Conservation (phyloP, 1,140 invertebrate species). For the Orussus abietinus region DNA sequence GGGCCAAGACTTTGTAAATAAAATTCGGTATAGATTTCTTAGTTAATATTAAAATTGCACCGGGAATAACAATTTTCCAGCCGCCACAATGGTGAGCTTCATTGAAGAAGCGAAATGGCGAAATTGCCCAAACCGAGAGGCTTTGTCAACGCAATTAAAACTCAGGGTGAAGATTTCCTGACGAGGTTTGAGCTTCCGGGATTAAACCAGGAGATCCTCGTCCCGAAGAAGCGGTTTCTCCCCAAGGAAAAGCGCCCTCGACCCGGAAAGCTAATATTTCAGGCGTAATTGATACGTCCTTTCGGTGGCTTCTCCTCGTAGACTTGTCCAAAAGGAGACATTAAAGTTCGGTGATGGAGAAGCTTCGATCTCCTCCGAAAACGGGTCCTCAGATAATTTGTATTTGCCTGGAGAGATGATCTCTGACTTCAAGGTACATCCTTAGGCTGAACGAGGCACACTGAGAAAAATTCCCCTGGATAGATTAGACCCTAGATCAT, state of each 20-base stretch:
- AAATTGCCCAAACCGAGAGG: no score
- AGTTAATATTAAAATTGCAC: no score
- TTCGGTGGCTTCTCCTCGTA: slow-evolving; percentile 6
- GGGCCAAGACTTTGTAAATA: no score
- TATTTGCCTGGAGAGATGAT: no score
- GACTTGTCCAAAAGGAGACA: slow-evolving; percentile 6
- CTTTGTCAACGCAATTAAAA: no score
- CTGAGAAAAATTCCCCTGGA: no score
- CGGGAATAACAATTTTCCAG: no score
- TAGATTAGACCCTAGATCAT: no score
- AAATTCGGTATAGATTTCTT: no score
- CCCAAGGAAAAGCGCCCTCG: slow-evolving; percentile 17
- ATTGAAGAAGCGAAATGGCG: no score
- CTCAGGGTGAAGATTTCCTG: slow-evolving; percentile 18
- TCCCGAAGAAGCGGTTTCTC: background rate
- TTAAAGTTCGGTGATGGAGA: slow-evolving; percentile 9
- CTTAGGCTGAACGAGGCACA: slow-evolving; percentile 1
- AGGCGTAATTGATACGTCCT: slow-evolving; percentile 25
- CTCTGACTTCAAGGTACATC: no score
- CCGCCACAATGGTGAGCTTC: no score
- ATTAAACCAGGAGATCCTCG: slow-evolving; percentile 18
- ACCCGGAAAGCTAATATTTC: slow-evolving; percentile 18
- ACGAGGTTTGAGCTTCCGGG: slow-evolving; percentile 8
- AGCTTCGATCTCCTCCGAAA: slow-evolving; percentile 23
- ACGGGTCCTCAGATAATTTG: slow-evolving; percentile 24